Conservation (phyloP, 23 tunicate genomes). For the Halocynthia roretzi region DNA sequence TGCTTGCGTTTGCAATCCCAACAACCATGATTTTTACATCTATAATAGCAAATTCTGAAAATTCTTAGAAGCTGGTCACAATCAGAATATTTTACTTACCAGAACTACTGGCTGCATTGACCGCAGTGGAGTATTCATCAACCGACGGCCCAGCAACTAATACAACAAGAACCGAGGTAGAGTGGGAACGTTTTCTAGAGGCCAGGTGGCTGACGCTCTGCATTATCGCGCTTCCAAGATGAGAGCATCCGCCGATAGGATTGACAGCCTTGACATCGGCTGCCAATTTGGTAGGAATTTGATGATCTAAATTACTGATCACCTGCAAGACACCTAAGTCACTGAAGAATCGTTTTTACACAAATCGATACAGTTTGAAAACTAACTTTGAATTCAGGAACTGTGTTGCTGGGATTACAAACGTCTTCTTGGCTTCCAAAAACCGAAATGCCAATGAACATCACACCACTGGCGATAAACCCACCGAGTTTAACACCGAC, state of each 20-base stretch:
- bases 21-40: background rate
- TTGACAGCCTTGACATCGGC: background rate
- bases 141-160: slow-evolving; percentile 9
- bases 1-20: slow-evolving; percentile 1
- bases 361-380: background rate
- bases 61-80: too few relatives aligned
- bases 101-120: background rate
- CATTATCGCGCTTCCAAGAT: slow-evolving; percentile 8
- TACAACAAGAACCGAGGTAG: slow-evolving; percentile 3
- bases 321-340: too few relatives aligned
- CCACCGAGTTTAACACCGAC: background rate
- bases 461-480: slow-evolving; percentile 6
- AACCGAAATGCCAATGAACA: slow-evolving; percentile 4
- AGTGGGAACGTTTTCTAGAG: background rate
- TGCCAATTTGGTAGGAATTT: too few relatives aligned
- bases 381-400: slow-evolving; percentile 8
- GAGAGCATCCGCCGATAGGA: slow-evolving; percentile 19
- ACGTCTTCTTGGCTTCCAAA: slow-evolving; percentile 14
- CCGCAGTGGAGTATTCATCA: background rate
- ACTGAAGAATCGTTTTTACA: too few relatives aligned
- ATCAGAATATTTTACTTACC: background rate
- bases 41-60: background rate
- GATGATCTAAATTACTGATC: too few relatives aligned
- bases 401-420: background rate
- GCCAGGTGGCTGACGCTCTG: background rate